These are phyloP conservation scores for Tyto alba DNA, from an alignment of 2,113 vertebrate species.

Conservation along the genomic window DNA sequence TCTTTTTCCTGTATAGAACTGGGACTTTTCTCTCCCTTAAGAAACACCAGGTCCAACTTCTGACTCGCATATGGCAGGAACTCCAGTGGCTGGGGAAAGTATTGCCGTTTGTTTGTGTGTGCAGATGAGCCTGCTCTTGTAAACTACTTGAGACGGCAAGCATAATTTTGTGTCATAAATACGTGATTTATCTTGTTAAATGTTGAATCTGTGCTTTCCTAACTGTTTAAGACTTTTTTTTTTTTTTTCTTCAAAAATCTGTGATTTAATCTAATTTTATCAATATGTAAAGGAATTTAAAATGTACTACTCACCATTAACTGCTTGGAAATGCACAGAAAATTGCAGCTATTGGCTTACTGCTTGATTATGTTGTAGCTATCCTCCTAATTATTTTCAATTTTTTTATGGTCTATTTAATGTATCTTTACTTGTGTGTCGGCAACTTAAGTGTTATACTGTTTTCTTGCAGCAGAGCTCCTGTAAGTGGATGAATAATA, in stretches of 20 bases:
- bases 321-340: not conserved
- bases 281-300: not conserved
- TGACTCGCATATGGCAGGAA: fast-evolving
- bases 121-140: not conserved
- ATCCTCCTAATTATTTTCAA: not conserved
- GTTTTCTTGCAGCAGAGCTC: not conserved
- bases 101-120: not conserved
- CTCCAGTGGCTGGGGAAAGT: too few relatives aligned
- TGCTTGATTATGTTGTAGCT: not conserved
- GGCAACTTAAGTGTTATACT: not conserved
- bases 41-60: not conserved
- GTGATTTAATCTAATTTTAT: not conserved
- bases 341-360: not conserved
- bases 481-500: not conserved
- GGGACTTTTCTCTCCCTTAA: not conserved
- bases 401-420: not conserved
- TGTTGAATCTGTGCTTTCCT: not conserved
- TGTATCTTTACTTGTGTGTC: not conserved
- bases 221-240: not conserved
- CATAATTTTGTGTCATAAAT: not conserved
- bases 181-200: not conserved
- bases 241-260: not conserved
- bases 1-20: not conserved
- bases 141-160: not conserved
- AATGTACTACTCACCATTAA: not conserved